A percentile compares a stretch with the other conserved stretches of the same genome.
Conservation (phyloP, 2,113 vertebrate genomes). For the Forbesichthys papilliferus region DNA sequence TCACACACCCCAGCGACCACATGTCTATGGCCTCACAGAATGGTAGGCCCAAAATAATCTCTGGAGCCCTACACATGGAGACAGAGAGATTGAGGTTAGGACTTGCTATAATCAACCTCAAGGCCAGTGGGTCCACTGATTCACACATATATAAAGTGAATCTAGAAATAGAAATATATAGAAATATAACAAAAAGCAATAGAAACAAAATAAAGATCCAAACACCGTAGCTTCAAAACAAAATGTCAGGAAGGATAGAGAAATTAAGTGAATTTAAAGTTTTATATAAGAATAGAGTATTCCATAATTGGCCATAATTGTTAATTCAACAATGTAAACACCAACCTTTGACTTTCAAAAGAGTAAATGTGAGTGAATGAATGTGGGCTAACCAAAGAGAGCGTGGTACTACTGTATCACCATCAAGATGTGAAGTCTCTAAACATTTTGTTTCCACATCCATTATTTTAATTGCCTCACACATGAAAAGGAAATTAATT, state of each 20-base stretch:
- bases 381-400: too few relatives aligned
- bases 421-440: too few relatives aligned
- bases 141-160: not conserved
- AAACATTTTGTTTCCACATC: too few relatives aligned
- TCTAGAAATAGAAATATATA: not conserved
- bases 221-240: not conserved
- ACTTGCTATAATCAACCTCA: slow-evolving; percentile 19
- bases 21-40: slow-evolving; percentile 99
- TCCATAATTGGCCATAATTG: too few relatives aligned
- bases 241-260: not conserved
- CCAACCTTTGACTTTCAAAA: too few relatives aligned
- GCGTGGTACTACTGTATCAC: too few relatives aligned
- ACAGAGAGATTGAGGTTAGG: slow-evolving; percentile 26
- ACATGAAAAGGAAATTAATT: too few relatives aligned
- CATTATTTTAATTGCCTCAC: too few relatives aligned
- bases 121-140: too few relatives aligned
- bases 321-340: too few relatives aligned
- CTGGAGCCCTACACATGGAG: slow-evolving; percentile 86
- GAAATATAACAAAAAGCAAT: not conserved
- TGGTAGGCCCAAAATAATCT: slow-evolving; percentile 97
- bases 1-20: slow-evolving; percentile 98
- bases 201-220: not conserved
- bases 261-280: not conserved
- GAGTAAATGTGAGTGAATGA: too few relatives aligned
- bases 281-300: too few relatives aligned